Base-by-base conservation (phyloP, 2,888 invertebrate species). In the Aporophyla nigra region DNA sequence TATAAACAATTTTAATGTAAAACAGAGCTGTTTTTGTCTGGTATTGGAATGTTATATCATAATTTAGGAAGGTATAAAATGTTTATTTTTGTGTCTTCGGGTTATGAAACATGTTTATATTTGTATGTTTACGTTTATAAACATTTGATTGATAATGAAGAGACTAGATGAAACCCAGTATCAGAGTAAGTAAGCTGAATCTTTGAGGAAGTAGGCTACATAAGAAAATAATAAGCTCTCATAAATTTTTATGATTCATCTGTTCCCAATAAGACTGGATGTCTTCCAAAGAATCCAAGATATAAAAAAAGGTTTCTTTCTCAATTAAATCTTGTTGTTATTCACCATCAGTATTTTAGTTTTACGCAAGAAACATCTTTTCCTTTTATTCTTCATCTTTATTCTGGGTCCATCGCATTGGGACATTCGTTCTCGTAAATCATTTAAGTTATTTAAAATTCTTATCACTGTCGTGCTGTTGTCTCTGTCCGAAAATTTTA, bases 1-100 rank as follows among this genome's bases (percentile, higher is more conserved):
- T 27, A 56, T 62, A 72, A 78, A 75, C 67, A 63, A 43, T 78
- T 72, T 71, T 67, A 67, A 76, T 70, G 68, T 76, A 40, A 71
- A 69, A 74, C 68, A 83, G 67, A 78, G n/a, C 14, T 54, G 69
- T 67, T 76, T 66, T 56, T 58, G 46, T 71, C 40, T 56, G 27
- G 24, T 71, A 70, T 71, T 62, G 56, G 21, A 77, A 77, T 70
- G 61, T 54, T n/a, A 70, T 24, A 24, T 43, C 46, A 59, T 68
- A 21, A 68, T 71, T 21, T 63, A 53, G 10, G 16, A 58, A 27
- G 12, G 14, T 65, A 54, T 3, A 69, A 10, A 9, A 68, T 73
- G 53, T 72, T 72, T 40, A 7, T 56, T 77, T 49, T 49, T 61
- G 3, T 40, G n/a, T 49, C 24, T 14, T 9, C 0, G 2, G 58